Conservation (phyloP, 2,113 vertebrate species). For the Pluvialis apricaria region DNA sequence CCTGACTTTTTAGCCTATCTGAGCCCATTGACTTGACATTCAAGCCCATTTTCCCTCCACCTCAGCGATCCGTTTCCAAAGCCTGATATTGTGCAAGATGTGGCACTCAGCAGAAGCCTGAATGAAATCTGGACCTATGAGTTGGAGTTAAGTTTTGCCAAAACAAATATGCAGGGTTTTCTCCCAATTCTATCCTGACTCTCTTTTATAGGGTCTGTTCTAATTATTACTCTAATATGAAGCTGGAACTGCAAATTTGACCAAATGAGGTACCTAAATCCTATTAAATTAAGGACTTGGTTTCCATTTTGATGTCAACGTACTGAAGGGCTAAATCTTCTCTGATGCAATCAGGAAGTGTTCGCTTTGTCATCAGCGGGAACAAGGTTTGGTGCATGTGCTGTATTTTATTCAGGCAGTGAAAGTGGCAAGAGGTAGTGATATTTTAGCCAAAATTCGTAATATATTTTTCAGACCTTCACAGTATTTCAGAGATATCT, state of each 20-base stretch:
- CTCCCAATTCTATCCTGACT: not conserved
- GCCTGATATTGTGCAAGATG: not conserved
- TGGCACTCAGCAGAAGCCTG: not conserved
- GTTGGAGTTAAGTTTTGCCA: not conserved
- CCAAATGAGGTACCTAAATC: not conserved
- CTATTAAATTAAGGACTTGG: not conserved
- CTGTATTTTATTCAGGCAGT: not conserved
- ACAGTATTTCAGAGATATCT: not conserved
- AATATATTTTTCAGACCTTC: not conserved
- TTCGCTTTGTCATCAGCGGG: not conserved
- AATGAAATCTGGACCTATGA: not conserved
- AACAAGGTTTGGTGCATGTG: not conserved
- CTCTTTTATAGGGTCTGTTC: not conserved
- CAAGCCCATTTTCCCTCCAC: not conserved
- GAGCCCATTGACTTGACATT: not conserved
- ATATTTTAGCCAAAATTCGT: not conserved
- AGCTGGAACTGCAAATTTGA: not conserved
- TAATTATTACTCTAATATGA: not conserved
- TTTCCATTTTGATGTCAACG: not conserved
- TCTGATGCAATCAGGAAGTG: not conserved
- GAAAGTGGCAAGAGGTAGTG: not conserved
- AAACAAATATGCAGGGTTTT: not conserved
- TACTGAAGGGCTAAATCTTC: not conserved
- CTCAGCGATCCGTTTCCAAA: not conserved
- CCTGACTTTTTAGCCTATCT: not conserved